phyloP scores from a whole-genome alignment of 23 tunicate genomes.

The Ciona savignyi region DNA sequence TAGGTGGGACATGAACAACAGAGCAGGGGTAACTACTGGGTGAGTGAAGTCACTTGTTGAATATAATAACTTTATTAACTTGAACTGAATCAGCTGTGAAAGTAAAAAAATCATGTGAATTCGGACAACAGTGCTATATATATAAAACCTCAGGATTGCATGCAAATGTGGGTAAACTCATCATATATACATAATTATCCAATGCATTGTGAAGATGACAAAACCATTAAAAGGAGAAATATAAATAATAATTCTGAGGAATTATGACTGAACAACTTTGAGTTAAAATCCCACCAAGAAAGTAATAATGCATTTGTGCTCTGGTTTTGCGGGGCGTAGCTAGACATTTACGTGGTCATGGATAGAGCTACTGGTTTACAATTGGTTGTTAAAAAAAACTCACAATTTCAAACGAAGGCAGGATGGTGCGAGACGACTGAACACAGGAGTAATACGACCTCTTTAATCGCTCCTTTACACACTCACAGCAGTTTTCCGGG shows the following conservation, averaged over 20 bases:
- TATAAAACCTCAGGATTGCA: no score
- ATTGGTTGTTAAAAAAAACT: neutral
- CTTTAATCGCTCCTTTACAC: slow-evolving; percentile 40
- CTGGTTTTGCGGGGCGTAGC: no score
- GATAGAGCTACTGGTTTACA: neutral
- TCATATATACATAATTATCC: no score
- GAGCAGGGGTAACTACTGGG: slow-evolving; percentile 55
- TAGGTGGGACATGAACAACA: slow-evolving; percentile 61
- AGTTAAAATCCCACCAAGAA: no score
- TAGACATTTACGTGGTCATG: neutral
- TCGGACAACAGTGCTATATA: no score
- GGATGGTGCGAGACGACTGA: neutral
- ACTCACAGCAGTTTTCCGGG: slow-evolving; percentile 32
- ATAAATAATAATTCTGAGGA: no score
- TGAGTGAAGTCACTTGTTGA: slow-evolving; percentile 84
- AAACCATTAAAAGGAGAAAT: no score
- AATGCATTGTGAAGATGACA: no score
- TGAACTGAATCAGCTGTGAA: slow-evolving; percentile 73
- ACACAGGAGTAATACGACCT: slow-evolving; percentile 28
- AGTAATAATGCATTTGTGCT: no score
- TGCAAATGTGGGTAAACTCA: no score
- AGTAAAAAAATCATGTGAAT: neutral
- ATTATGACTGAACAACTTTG: no score
- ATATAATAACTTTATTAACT: slow-evolving; percentile 60
- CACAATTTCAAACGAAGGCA: slow-evolving; percentile 48